Evolutionary conservation across 2,113 vertebrate genomes (phyloP), one percentile per base, ranked within the genome.

Genomic region (Dasyprocta punctata): DNA sequence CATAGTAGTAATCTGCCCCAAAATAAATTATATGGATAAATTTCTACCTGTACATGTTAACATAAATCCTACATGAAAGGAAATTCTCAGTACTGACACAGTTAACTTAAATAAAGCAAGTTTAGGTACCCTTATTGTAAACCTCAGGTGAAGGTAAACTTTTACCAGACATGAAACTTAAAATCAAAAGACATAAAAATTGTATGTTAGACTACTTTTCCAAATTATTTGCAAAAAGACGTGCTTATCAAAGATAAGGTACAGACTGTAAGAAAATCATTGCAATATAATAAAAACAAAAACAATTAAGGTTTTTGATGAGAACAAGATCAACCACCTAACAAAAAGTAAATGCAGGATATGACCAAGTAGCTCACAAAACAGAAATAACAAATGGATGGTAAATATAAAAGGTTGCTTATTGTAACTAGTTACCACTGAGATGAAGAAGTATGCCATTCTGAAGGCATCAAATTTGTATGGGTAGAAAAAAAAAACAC

Each of bases 241-340:
- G 38, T 30, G n/a, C n/a, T 20, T 67, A 54, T 89, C 28, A 84
- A 90, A 78, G 16, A 86, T 9, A 86, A 83, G n/a, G 54, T 12
- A 56, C 1, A 86, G 14, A 33, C 20, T 73, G 36, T 24, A 56
- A 80, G 41, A 92, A 93, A 92, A 86, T 19, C 17, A 0, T 67
- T 92, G 24, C 26, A 60, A 67, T 20, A 83, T 69, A n/a, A 69
- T 49, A 88, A 90, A 94, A 33, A 10, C 7, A 67, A 65, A 80
- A 73, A 60, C n/a, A 60, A n/a, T 86, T 71, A 84, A 75, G 81
- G 82, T 93, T 88, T 16, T 73, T 71, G 54, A 97, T 69, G 83
- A 88, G 47, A 80, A 92, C 58, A 96, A 96, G 14, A 49, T 11
- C 69, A 89, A 81, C 1, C 5, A 88, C 54, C 10, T 44, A 90